Conservation (phyloP, 2,797 vertebrate genomes). For the Thripadectes ignobilis region DNA sequence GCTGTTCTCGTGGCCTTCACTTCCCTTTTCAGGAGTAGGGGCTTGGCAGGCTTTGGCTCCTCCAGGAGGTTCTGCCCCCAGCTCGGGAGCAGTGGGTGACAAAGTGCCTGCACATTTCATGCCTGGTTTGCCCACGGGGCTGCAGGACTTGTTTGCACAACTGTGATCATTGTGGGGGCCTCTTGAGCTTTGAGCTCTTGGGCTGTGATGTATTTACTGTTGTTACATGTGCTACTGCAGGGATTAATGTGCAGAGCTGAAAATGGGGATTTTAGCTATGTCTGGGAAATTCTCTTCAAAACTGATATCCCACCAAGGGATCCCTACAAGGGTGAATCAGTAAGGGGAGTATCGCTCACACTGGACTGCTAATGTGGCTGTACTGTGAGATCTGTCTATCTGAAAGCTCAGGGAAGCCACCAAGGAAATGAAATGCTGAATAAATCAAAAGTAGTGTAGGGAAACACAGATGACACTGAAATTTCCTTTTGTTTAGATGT, state of each 20-base stretch:
- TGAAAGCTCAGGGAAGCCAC: not conserved
- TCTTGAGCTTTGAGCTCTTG: not conserved
- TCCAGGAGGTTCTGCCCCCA: not conserved
- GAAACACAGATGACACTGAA: not conserved
- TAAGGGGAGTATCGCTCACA: not conserved
- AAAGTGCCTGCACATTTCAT: not conserved
- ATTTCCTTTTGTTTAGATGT: not conserved
- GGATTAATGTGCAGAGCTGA: not conserved
- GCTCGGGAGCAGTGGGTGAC: not conserved
- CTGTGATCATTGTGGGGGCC: not conserved
- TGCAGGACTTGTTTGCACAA: not conserved
- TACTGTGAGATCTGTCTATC: not conserved
- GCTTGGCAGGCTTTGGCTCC: not conserved
- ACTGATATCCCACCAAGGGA: too few species aligned
- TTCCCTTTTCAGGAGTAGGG: not conserved
- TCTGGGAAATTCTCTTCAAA: not conserved
- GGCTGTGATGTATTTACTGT: not conserved
- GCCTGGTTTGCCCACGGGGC: not conserved
- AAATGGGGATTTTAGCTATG: not conserved
- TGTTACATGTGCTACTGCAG: not conserved
- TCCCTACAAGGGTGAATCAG: not conserved
- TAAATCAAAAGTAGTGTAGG: not conserved
- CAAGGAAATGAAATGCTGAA: not conserved
- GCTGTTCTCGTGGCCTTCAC: accelerated
- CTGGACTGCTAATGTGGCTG: not conserved